Evolutionary conservation across 2,888 invertebrate species (phyloP), one percentile per base, ranked within the genome.

Genomic region (Tuta absoluta): DNA sequence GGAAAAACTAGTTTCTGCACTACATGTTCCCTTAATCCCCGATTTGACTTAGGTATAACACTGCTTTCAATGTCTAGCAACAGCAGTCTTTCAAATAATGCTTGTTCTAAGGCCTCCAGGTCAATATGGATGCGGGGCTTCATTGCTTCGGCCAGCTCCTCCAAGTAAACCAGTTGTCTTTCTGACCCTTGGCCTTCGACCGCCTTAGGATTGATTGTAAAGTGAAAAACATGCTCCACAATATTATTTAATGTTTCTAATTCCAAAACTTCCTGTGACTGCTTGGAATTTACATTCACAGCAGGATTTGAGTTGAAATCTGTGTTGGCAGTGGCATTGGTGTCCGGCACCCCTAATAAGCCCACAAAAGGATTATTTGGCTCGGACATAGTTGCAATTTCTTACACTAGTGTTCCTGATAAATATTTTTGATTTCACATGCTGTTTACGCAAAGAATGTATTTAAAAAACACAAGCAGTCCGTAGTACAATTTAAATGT

Each of bases 41-140:
- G 82, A 45, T 74, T 80, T 63, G 80, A 78, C 67, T 85, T 88
- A 1, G 92, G 92, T 67, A 93, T 80, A 58, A 95, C 83, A 79
- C 82, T 89, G 38, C 91, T 80, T 66, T 90, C 82, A 11, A 94
- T 91, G 63, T 94, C 91, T 11, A 83, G 74, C 56, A 95, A 72
- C 14, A 97, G 91, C 19, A 97, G 82, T 68, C 97, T 93, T 80
- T 97, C 97, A 82, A 97, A 97, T 14, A 97, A 84, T 0, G 95
- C 95, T 77, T 96, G 95, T 68, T 96, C 96, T 57, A 97, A 81
- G 0, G 94, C 90, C 71, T 95, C 94, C 66, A 94, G 82, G 69
- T 95, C 94, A 71, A 95, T 88, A 60, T 92, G 81, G 59, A 82
- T 79, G 62, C 85, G 82, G 10, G 92, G 92, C 53, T 87, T 86